Percentiles rank a stretch among this genome's conserved stretches.
phyloP scores from a whole-genome alignment of 2,888 invertebrate genomes.

The Tenthredo amoena region DNA sequence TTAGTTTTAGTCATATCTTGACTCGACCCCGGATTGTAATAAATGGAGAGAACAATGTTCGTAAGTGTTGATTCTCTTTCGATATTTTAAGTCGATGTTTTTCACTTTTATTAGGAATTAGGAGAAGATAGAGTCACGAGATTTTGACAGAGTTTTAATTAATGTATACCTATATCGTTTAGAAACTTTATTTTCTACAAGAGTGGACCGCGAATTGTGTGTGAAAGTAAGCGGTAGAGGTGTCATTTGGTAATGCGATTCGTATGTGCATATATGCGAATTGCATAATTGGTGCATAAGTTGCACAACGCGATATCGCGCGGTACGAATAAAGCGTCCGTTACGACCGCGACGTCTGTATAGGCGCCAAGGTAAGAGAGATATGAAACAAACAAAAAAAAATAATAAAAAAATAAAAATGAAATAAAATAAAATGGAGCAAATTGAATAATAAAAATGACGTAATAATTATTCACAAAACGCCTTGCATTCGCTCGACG shows the following conservation, averaged over 20 bases:
- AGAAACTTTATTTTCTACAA: background rate
- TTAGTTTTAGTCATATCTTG: background rate
- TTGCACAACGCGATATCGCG: background rate
- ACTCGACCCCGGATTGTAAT: background rate
- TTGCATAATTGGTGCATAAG: slow-evolving; percentile 22
- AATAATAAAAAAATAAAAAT: background rate
- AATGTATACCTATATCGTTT: background rate
- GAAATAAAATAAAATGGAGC: background rate
- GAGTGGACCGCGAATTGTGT: background rate
- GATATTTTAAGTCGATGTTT: too few relatives aligned
- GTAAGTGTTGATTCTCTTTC: background rate
- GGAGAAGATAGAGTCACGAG: too few relatives aligned
- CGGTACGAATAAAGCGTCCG: slow-evolving; percentile 17
- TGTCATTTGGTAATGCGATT: background rate
- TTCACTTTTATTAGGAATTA: too few relatives aligned
- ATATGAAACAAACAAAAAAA: background rate
- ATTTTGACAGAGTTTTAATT: too few relatives aligned
- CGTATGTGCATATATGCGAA: background rate
- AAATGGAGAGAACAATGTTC: background rate
- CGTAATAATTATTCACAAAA: background rate
- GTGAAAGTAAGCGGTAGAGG: background rate
- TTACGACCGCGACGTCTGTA: slow-evolving; percentile 1
- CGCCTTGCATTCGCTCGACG: background rate
- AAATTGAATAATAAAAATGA: background rate
- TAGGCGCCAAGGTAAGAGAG: slow-evolving; percentile 47